These are phyloP conservation scores for Diceros bicornis DNA, from an alignment of 2,797 vertebrate genomes.

Conservation along the genomic window DNA sequence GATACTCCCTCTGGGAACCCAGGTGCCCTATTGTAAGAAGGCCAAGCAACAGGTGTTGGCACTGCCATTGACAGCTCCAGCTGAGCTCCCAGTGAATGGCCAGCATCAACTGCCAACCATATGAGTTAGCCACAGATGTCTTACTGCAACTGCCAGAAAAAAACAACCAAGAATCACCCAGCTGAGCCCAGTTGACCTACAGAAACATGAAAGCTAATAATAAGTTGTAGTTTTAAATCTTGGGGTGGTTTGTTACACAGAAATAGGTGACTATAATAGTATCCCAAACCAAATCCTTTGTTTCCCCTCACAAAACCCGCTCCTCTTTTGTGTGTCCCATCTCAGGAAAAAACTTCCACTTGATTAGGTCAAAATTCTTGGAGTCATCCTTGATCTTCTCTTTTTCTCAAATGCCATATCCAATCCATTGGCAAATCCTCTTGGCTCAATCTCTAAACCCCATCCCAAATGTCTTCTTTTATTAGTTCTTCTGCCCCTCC, in stretches of 20 bases:
- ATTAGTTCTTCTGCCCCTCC: neutral
- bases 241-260: neutral
- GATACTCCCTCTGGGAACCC: neutral
- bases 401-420: conserved; percentile 13
- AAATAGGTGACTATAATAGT: neutral
- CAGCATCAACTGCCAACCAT: neutral
- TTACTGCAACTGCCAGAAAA: neutral
- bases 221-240: neutral
- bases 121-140: neutral
- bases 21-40: neutral
- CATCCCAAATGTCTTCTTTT: neutral
- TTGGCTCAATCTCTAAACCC: neutral
- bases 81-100: neutral
- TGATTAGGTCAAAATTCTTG: neutral
- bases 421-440: neutral
- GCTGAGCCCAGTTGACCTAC: neutral
- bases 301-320: neutral
- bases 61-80: neutral
- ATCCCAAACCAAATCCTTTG: neutral
- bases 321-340: neutral
- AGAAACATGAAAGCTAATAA: neutral
- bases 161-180: neutral
- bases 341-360: neutral
- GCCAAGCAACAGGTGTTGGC: neutral
- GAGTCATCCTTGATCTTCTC: neutral